Conservation (phyloP, 2,113 vertebrate species). For the Gracilinanus agilis region DNA sequence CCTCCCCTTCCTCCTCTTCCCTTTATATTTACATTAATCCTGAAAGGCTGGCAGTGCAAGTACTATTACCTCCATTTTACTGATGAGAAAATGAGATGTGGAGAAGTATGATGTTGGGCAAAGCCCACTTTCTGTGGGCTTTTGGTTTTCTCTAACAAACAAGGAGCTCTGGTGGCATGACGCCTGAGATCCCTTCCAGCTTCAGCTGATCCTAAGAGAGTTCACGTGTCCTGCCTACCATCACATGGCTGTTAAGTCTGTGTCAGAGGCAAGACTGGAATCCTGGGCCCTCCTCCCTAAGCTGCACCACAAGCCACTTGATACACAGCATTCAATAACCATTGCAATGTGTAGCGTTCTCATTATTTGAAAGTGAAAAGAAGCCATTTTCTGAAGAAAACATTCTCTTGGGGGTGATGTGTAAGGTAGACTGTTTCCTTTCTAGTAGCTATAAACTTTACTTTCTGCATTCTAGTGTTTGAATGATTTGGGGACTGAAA, state of each 20-base stretch:
- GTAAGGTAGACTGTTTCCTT: slow-evolving; percentile 44
- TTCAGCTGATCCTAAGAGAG: neutral
- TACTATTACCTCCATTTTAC: too few relatives aligned
- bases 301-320: neutral
- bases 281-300: neutral
- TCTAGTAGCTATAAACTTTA: slow-evolving; percentile 53
- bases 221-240: neutral
- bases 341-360: slow-evolving; percentile 41
- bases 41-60: too few relatives aligned
- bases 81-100: too few relatives aligned
- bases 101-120: too few relatives aligned
- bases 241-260: neutral
- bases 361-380: slow-evolving; percentile 32
- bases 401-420: slow-evolving; percentile 39
- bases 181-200: too few relatives aligned
- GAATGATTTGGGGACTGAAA: slow-evolving; percentile 48
- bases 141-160: too few relatives aligned
- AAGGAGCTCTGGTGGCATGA: too few relatives aligned
- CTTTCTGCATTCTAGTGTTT: slow-evolving; percentile 43
- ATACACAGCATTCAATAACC: neutral
- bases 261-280: neutral
- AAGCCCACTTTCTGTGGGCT: too few relatives aligned
- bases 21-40: too few relatives aligned
- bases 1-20: too few relatives aligned
- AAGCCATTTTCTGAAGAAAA: slow-evolving; percentile 46